phyloP scores from a whole-genome alignment of 2,888 invertebrate genomes.

The Eilema sororculum region DNA sequence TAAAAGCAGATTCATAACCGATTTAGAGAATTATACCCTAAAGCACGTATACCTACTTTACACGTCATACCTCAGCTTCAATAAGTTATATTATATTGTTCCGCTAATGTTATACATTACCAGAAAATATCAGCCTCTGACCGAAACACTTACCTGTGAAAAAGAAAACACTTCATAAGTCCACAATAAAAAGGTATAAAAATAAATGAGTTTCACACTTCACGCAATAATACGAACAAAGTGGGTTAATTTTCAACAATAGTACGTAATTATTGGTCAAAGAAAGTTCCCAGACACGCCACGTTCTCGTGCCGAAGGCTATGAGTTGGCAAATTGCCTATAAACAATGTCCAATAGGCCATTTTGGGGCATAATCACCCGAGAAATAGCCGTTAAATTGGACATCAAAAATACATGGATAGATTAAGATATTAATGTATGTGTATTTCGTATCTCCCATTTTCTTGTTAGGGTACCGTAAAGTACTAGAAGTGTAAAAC shows the following conservation, averaged over 20 bases:
- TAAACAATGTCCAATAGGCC: conserved; percentile 58
- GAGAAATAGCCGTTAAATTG: conserved; percentile 55
- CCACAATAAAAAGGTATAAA: conserved; percentile 10
- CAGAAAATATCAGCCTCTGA: background rate
- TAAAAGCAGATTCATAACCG: no score
- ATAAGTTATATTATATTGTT: no score
- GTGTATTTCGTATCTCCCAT: background rate
- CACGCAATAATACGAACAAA: conserved; percentile 20
- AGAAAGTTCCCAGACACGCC: conserved; percentile 36
- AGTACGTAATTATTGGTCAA: conserved; percentile 32
- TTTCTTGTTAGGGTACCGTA: no score
- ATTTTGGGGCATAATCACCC: conserved; percentile 49
- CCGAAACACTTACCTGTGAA: conserved; percentile 15
- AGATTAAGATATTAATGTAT: conserved; percentile 33
- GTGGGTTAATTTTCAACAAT: conserved; percentile 29
- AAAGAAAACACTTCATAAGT: conserved; percentile 18
- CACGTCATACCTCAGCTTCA: no score
- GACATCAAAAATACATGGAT: conserved; percentile 44
- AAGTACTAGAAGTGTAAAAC: no score
- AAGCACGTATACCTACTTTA: no score
- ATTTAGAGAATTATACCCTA: no score
- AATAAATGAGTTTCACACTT: conserved; percentile 3
- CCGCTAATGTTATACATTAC: background rate
- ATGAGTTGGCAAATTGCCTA: conserved; percentile 42
- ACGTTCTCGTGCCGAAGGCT: conserved; percentile 32